Base-by-base conservation (phyloP, 2,113 vertebrate species). In the Paedocypris sp. region DNA sequence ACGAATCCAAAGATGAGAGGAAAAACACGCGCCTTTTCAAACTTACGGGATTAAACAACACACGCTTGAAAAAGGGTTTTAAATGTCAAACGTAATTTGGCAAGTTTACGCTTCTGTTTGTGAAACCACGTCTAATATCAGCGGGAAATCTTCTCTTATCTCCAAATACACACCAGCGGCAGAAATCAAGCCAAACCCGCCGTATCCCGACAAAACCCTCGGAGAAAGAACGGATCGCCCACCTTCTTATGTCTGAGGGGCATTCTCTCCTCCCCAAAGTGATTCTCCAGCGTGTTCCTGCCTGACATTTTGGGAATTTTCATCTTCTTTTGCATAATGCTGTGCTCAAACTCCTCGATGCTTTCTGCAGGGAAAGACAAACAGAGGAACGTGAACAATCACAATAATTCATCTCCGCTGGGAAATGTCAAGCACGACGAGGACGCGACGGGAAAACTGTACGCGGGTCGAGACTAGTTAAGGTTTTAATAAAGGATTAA, bases 261-360 rank as follows among this genome's bases (percentile, higher is more conserved):
- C 82, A 88, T 80, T 81, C 91, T 87, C 77, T 95, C 94, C 73
- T 94, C 90, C 80, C 90, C 91, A 78, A 91, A 92, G 85, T 85
- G 88, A 85, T 93, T 90, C 75, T 94, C 91, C 76, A 88, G 84
- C 71, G 90, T 47, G 75, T 90, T 90, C 83, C 83, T 89, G 81
- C 88, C 85, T 74, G 91, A 90, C 79, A 97, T 90, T 83, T 95
- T 98, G 85, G 93, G 94, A 86, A 97, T 95, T 93, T 98, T 98
- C 87, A 98, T 97, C 91, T 97, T 98, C 88, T 97, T 98, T 89
- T 97, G 93, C 88, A 94, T 93, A 88, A 97, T 91, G 86, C 89
- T 90, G 77, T 93, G 90, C 86, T 96, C 92, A 88, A 98, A 90
- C 83, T 95, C 93, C 54, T 86, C 83, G 76, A 88, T 72, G 68